Conservation (phyloP, 2,888 invertebrate genomes). For the Drosophila mimetica region DNA sequence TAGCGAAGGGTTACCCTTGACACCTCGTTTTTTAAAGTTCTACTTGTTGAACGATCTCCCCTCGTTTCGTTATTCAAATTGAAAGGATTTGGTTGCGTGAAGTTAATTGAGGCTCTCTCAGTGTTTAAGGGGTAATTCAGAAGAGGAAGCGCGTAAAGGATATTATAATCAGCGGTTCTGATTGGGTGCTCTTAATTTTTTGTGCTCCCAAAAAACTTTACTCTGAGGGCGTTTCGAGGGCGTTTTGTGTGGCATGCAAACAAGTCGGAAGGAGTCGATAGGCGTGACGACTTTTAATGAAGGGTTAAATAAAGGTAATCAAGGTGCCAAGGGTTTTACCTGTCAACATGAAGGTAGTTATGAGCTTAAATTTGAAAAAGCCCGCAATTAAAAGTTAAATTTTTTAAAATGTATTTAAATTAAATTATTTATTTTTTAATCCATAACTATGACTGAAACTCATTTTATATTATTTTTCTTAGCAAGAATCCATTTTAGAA, state of each 20-base stretch:
- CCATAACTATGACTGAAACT: no score
- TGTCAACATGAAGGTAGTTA: neutral
- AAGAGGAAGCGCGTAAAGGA: slow-evolving; percentile 34
- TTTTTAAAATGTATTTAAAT: no score
- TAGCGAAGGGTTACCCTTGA: slow-evolving; percentile 47
- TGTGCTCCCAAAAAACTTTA: neutral
- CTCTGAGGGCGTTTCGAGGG: slow-evolving; percentile 32
- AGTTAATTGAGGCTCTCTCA: slow-evolving; percentile 53
- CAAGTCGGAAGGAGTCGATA: neutral
- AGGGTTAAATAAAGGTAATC: slow-evolving; percentile 1
- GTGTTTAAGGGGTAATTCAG: slow-evolving; percentile 29
- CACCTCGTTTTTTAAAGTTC: slow-evolving; percentile 38
- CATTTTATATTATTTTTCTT: no score
- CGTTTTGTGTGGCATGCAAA: slow-evolving; percentile 36
- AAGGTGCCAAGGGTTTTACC: neutral
- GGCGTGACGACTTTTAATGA: slow-evolving; percentile 6
- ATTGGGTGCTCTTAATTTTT: slow-evolving; percentile 36
- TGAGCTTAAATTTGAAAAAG: neutral
- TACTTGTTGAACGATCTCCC: slow-evolving; percentile 60
- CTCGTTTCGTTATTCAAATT: slow-evolving; percentile 63
- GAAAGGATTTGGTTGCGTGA: slow-evolving; percentile 59
- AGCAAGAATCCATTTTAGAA: neutral
- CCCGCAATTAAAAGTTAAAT: neutral
- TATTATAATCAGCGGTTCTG: slow-evolving; percentile 44
- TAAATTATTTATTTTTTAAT: no score